Conservation (phyloP, 2,113 vertebrate species). For the Pterocles gutturalis region DNA sequence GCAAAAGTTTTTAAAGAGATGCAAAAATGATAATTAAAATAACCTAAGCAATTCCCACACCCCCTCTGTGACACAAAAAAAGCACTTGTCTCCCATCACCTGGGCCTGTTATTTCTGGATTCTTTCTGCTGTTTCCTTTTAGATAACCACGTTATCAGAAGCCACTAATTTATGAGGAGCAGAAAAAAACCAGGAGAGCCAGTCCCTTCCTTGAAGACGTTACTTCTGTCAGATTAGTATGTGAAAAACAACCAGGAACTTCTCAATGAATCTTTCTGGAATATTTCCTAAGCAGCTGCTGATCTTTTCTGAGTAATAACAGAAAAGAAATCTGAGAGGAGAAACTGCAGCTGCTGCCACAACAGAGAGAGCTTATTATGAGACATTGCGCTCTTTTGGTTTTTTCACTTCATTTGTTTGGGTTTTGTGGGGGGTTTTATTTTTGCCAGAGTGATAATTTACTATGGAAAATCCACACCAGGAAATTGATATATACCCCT, state of each 20-base stretch:
- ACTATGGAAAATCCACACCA: slow-evolving; percentile 11
- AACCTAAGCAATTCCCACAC: not conserved
- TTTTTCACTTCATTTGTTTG: slow-evolving; percentile 50
- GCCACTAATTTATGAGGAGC: not conserved
- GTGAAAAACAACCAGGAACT: slow-evolving; percentile 35
- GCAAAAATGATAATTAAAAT: not conserved
- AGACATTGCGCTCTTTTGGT: not conserved
- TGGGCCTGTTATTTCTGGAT: not conserved
- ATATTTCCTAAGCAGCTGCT: slow-evolving; percentile 67
- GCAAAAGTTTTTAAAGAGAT: not conserved
- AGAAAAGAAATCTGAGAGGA: slow-evolving; percentile 65
- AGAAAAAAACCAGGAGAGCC: not conserved
- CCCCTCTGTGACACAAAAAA: not conserved
- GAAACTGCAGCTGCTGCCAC: slow-evolving; percentile 67
- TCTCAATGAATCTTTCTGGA: slow-evolving; percentile 56
- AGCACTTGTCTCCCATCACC: not conserved
- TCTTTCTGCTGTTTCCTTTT: not conserved
- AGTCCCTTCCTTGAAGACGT: not conserved
- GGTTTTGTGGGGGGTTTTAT: slow-evolving; percentile 35
- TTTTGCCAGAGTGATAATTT: slow-evolving; percentile 1
- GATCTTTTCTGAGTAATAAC: slow-evolving; percentile 54
- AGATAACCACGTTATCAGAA: not conserved
- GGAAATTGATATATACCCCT: not conserved
- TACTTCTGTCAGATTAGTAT: slow-evolving; percentile 33
- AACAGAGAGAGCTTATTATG: slow-evolving; percentile 53